These are phyloP conservation scores for Agraylea sexmaculata DNA, from an alignment of 1,140 invertebrate genomes.

Conservation along the genomic window DNA sequence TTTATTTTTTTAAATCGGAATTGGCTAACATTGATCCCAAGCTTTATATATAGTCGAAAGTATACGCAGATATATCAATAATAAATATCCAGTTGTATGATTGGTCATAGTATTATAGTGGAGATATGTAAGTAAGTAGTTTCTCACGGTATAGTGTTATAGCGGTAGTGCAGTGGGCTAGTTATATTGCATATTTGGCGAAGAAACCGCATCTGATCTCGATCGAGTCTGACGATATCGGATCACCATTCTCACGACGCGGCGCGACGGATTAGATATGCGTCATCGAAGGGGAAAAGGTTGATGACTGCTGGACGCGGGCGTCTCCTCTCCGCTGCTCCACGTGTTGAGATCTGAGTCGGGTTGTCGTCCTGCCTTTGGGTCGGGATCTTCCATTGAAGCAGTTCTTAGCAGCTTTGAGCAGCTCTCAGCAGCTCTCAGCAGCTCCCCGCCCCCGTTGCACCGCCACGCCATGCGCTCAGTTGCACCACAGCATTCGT, in stretches of 20 bases:
- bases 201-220: slow-evolving; percentile 3
- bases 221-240: neutral
- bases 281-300: no score
- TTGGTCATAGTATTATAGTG: slow-evolving; percentile 1
- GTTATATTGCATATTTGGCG: slow-evolving; percentile 1
- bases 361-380: slow-evolving; percentile 4
- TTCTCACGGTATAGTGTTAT: neutral
- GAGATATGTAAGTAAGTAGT: neutral
- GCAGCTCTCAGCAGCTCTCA: slow-evolving; percentile 6
- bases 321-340: slow-evolving; percentile 4
- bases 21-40: no score
- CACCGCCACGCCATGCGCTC: slow-evolving; percentile 6
- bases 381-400: slow-evolving; percentile 1
- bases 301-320: neutral
- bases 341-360: slow-evolving; percentile 7
- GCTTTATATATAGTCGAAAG: no score
- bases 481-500: slow-evolving; percentile 12
- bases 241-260: slow-evolving; percentile 2
- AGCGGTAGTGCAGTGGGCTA: neutral
- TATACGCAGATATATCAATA: no score
- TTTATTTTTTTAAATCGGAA: no score
- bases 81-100: neutral
- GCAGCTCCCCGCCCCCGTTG: slow-evolving; percentile 4
- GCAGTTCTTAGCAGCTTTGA: slow-evolving; percentile 9
- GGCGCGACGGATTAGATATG: neutral